Conservation (phyloP, 2,797 vertebrate genomes). For the Chiloscyllium punctatum region DNA sequence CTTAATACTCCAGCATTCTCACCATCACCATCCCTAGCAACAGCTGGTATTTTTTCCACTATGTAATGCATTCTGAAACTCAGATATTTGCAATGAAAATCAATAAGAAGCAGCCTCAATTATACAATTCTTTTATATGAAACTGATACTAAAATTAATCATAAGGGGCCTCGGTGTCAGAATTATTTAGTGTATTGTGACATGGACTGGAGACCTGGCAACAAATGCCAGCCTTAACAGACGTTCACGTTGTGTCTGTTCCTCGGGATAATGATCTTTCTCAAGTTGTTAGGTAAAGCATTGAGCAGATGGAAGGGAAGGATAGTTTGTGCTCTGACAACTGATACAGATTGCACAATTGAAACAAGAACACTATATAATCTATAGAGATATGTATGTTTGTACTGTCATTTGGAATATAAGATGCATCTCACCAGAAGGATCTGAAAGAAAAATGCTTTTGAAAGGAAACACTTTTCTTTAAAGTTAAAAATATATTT, state of each 20-base stretch:
- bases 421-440: not conserved
- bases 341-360: not conserved
- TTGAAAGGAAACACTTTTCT: not conserved
- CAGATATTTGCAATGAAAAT: not conserved
- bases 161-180: not conserved
- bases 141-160: conserved; percentile 3
- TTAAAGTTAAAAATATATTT: not conserved
- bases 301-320: conserved; percentile 18
- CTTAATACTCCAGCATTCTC: not conserved
- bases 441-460: not conserved
- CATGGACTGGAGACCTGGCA: conserved; percentile 7
- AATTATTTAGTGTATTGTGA: not conserved
- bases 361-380: not conserved
- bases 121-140: not conserved
- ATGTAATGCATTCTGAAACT: not conserved
- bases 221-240: conserved; percentile 19
- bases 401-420: not conserved
- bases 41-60: not conserved
- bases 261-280: conserved; percentile 12
- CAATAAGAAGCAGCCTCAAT: not conserved
- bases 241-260: not conserved
- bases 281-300: conserved; percentile 15
- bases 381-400: not conserved
- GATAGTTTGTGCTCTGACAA: conserved; percentile 1
- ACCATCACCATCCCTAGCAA: not conserved